Evolutionary conservation across 2,888 invertebrate species (phyloP).

Genomic region (Antheraea yamamai): DNA sequence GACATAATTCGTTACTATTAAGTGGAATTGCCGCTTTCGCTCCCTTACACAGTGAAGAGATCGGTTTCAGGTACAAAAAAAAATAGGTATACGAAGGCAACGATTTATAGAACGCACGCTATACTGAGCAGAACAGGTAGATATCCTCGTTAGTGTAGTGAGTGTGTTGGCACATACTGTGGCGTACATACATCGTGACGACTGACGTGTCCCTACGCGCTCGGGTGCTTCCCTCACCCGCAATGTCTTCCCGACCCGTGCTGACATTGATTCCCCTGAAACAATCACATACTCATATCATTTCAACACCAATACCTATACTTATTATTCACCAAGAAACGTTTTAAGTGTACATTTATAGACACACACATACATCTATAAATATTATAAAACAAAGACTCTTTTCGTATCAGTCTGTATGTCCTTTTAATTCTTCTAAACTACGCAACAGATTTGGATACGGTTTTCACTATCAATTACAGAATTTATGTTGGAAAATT

Average conservation of each 20-base stretch:
- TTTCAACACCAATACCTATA: background rate
- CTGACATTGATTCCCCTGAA: constrained; percentile 76
- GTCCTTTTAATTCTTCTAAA: too few species aligned
- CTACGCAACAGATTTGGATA: too few species aligned
- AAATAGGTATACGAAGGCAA: constrained; percentile 32
- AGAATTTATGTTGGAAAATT: too few species aligned
- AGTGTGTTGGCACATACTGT: constrained; percentile 36
- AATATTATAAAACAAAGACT: too few species aligned
- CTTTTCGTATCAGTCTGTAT: too few species aligned
- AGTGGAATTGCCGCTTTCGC: constrained; percentile 17
- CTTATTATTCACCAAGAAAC: background rate
- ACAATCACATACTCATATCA: constrained; percentile 21
- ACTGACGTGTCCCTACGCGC: constrained; percentile 45
- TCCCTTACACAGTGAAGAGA: constrained; percentile 30
- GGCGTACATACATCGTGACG: constrained; percentile 27
- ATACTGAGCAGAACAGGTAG: constrained; percentile 11
- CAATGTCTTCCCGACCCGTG: constrained; percentile 78
- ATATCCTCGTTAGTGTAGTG: constrained; percentile 23
- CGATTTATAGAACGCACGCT: constrained; percentile 5
- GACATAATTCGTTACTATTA: background rate
- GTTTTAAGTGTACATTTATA: too few species aligned
- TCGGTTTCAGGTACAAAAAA: constrained; percentile 43
- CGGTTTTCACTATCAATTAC: too few species aligned
- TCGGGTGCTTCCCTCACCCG: constrained; percentile 50
- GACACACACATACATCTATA: too few species aligned